phyloP scores from a whole-genome alignment of 2,888 invertebrate species.

The Chrysotoxum bicinctum region DNA sequence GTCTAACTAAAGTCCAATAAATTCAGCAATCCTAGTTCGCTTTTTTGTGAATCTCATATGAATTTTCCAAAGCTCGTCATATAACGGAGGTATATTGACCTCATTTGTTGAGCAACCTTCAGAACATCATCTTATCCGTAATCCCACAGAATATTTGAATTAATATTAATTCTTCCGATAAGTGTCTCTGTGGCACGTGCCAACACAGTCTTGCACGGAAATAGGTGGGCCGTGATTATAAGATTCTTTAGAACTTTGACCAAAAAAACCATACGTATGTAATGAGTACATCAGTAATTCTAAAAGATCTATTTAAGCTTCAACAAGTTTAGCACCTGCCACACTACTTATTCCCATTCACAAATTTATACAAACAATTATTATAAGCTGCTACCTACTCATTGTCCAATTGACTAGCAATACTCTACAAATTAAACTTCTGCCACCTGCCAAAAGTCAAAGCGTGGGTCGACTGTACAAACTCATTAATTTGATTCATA shows the following conservation, averaged over 20 bases:
- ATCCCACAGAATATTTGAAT: neutral
- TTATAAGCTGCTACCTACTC: conserved; percentile 49
- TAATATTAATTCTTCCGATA: neutral
- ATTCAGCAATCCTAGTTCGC: no score
- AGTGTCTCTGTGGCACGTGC: neutral
- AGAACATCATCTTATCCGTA: no score
- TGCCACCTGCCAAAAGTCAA: conserved; percentile 52
- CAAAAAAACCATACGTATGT: neutral
- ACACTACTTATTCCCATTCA: conserved; percentile 38
- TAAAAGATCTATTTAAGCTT: conserved; percentile 19
- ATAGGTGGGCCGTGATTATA: neutral
- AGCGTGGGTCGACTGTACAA: conserved; percentile 41
- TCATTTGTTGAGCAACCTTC: no score
- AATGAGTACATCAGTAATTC: neutral
- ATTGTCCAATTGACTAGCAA: conserved; percentile 25
- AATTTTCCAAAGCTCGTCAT: no score
- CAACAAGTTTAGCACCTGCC: conserved; percentile 46
- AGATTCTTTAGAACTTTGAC: neutral
- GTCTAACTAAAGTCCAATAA: no score
- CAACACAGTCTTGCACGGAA: neutral
- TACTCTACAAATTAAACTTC: conserved; percentile 34
- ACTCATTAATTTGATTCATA: conserved; percentile 64
- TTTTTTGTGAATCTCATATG: no score
- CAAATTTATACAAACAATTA: conserved; percentile 51
- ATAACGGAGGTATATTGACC: no score